Base-by-base conservation (phyloP, 2,888 invertebrate species). In the Diarsia rubi region DNA sequence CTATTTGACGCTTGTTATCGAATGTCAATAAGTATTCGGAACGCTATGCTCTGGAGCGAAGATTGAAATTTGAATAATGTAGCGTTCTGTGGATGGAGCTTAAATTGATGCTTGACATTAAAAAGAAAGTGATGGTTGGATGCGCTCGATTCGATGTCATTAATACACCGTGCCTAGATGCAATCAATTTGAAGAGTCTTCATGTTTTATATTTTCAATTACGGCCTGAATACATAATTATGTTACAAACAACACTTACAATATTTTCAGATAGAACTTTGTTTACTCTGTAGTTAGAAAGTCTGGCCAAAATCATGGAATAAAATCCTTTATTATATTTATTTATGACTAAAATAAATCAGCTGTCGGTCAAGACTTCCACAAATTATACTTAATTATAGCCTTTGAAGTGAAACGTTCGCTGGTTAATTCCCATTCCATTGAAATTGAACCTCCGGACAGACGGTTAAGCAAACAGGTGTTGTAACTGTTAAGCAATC, bases 61-160 rank as follows among this genome's bases (percentile, higher is more conserved):
- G 77, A 70, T 70, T 69, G 12, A 69, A 57, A 57, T 69, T 71
- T 69, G 37, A 64, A 54, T 66, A 45, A 68, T 24, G 21, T 5
- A 49, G 31, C 1, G 19, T 57, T 24, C 24, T 14, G 45, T 42
- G 24, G 65, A 79, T 73, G 66, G 27, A 64, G 62, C 57, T 79
- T 59, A 78, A 72, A 79, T 78, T 74, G 54, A 73, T 74, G 74
- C 64, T 76, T 64, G 73, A 45, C 72, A 84, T 77, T 73, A 75
- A 79, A 86, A 81, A 73, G 72, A 81, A 81, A 77, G 77, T 75
- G 69, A 68, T 64, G 75, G 64, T 76, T 16, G 75, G 72, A 83
- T 83, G 83, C 49, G 59, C 62, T 75, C 68, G 37, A 67, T 69
- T 77, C 47, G 44, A 74, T 57, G 57, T 76, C 66, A 70, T 74